Evolutionary conservation across 2,113 vertebrate genomes (phyloP), one percentile per base, ranked within the genome.

Genomic region (Cygnus buccinator): DNA sequence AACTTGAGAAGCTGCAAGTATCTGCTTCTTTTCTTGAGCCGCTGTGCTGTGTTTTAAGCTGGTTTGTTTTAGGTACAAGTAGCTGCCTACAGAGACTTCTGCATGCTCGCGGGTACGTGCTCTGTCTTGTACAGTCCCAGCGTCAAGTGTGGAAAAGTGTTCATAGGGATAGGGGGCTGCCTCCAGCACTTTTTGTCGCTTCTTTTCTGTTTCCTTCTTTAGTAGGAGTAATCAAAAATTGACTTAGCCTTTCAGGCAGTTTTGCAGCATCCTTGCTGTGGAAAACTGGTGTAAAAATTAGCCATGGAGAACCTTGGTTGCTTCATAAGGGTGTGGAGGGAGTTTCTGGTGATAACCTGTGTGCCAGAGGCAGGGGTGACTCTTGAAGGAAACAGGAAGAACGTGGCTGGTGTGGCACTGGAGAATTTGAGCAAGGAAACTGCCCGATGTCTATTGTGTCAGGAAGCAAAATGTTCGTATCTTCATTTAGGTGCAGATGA

Each of bases 271-370:
- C 63, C 19, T 59, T 73, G 22, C 48, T 73, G 29, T 63, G 75
- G 61, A 82, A 88, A 89, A 59, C 39, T 43, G 65, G 66, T 55
- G 22, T 44, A 39, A 55, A 78, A 85, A 66, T 28, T 55, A 46
- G 18, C 33, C 3, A 3, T 41, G 41, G 71, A 63, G 76, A 79
- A 7, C 19, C n/a, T 21, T 28, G 13, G 29, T 78, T 74, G 61
- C 71, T 82, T 91, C 81, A 61, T 83, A 19, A 44, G 61, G 80
- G 61, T 55, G 71, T 82, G 89, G 43, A 78, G 58, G 59, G 39
- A 85, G 37, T 54, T 67, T 37, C 29, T 77, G 48, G 19, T 77
- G 43, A 48, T 81, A 68, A 65, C 44, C 57, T 11, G 21, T 9
- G 26, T 78, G 55, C 75, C 35, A 68, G 70, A 84, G 63, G 31